Percentiles rank a stretch among this genome's conserved stretches.
phyloP scores from a whole-genome alignment of 2,888 invertebrate species.

The Micropterix aruncella region DNA sequence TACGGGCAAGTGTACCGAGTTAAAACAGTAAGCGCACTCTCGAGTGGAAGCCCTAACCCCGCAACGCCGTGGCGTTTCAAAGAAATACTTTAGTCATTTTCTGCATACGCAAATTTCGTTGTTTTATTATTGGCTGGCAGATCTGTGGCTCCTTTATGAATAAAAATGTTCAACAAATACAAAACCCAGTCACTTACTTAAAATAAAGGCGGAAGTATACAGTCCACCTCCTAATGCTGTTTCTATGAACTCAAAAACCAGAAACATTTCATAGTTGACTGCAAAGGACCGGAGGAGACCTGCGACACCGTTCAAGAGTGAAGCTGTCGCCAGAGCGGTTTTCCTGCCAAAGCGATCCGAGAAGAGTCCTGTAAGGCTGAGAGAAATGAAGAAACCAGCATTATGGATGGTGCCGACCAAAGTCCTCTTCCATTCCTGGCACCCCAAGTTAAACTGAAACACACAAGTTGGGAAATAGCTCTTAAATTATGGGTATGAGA shows the following conservation, averaged over 20 bases:
- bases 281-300: constrained; percentile 43
- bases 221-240: constrained; percentile 40
- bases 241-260: constrained; percentile 41
- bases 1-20: too few species aligned
- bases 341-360: constrained; percentile 58
- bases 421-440: constrained; percentile 49
- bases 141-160: too few species aligned
- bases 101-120: too few species aligned
- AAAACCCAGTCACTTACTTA: too few species aligned
- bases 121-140: too few species aligned
- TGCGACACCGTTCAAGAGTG: constrained; percentile 36
- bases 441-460: constrained; percentile 46
- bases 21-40: too few species aligned
- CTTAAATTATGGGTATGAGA: too few species aligned
- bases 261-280: constrained; percentile 36
- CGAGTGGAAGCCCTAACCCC: too few species aligned
- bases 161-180: too few species aligned
- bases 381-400: constrained; percentile 46
- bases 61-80: too few species aligned
- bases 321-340: constrained; percentile 39
- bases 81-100: too few species aligned
- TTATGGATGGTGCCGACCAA: constrained; percentile 52
- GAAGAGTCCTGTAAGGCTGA: constrained; percentile 46
- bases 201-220: constrained; percentile 43
- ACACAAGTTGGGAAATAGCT: too few species aligned